Conservation (phyloP, 2,113 vertebrate genomes). For the Centrocercus urophasianus region DNA sequence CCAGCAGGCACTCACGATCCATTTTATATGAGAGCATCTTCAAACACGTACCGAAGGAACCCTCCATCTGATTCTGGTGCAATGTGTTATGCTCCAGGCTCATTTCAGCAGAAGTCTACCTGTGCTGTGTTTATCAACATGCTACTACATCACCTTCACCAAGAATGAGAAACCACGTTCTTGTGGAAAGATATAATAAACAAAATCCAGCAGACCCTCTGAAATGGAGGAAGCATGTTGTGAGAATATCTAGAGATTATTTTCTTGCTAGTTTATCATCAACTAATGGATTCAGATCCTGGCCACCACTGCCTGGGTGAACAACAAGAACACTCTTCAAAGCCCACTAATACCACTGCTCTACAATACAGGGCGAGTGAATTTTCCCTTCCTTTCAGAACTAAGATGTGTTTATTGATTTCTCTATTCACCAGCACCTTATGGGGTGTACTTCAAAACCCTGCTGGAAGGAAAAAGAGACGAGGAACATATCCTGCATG, state of each 20-base stretch:
- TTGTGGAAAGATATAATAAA: background rate
- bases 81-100: background rate
- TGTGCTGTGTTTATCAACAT: background rate
- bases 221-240: background rate
- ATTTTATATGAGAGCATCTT: background rate
- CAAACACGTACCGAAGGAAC: background rate
- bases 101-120: background rate
- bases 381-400: slow-evolving; percentile 11
- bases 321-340: background rate
- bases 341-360: background rate
- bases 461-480: slow-evolving; percentile 44
- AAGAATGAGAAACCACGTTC: background rate
- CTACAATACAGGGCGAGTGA: background rate
- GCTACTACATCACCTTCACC: background rate
- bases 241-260: background rate
- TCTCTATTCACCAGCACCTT: slow-evolving; percentile 34
- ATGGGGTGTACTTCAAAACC: background rate
- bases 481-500: slow-evolving; percentile 27
- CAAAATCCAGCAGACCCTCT: background rate
- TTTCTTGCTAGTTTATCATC: background rate
- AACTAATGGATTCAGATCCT: background rate
- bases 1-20: background rate
- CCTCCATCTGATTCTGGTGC: background rate
- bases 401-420: background rate
- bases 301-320: background rate